Percentiles rank a stretch among this genome's conserved stretches.
Conservation (phyloP, 2,113 vertebrate genomes). For the Indicator indicator region DNA sequence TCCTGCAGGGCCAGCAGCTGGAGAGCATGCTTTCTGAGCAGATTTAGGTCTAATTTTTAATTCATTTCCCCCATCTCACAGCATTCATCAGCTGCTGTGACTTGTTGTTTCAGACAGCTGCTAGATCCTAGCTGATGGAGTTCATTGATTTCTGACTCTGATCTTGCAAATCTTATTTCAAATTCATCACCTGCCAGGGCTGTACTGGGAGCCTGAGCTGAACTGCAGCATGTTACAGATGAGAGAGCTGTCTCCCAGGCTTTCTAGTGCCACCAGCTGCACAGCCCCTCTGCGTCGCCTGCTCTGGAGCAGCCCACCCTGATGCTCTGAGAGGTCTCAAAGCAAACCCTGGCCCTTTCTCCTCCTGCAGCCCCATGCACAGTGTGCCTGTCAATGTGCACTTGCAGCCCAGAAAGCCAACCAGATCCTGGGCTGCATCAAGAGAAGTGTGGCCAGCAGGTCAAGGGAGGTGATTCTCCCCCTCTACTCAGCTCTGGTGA, state of each 20-base stretch:
- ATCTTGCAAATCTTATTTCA: slow-evolving; percentile 23
- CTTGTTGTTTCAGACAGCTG: slow-evolving; percentile 36
- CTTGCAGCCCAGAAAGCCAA: no score
- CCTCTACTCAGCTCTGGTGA: no score
- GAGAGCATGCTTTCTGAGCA: not conserved
- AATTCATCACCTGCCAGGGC: not conserved
- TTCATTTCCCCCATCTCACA: slow-evolving; percentile 20
- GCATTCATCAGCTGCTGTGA: slow-evolving; percentile 24
- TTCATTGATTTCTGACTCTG: slow-evolving; percentile 48
- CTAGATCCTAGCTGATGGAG: slow-evolving; percentile 11
- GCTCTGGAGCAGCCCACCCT: not conserved
- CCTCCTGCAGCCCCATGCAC: accelerated
- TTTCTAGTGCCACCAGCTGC: not conserved
- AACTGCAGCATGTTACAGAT: accelerated
- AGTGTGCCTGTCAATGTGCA: not conserved
- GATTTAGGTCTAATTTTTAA: slow-evolving; percentile 39
- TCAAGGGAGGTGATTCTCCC: no score
- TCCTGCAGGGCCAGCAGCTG: not conserved
- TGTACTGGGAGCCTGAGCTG: not conserved
- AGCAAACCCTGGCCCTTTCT: not conserved
- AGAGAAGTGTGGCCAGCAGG: no score
- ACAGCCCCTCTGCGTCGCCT: accelerated
- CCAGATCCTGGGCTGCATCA: no score
- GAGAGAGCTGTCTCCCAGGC: not conserved
- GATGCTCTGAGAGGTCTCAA: not conserved